Percentiles rank a stretch among this genome's conserved stretches.
These are phyloP conservation scores for Drosophila subobscura DNA, from an alignment of 1,140 invertebrate species.

Conservation along the genomic window DNA sequence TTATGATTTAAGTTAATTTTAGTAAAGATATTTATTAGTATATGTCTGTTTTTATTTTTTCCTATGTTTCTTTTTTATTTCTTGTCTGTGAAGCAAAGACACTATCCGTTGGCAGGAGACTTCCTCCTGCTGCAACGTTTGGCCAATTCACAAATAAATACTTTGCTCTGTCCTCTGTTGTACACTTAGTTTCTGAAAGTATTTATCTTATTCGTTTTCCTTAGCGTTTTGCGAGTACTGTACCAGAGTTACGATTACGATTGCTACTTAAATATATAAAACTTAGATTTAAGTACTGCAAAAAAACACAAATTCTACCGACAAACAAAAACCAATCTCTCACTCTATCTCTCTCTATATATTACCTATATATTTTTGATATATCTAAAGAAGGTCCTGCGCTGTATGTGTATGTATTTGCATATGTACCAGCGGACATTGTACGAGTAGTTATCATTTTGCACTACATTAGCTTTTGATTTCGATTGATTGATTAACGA, in stretches of 20 bases:
- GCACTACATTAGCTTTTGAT: slow-evolving; percentile 55
- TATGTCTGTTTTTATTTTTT: background rate
- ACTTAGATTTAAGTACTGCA: slow-evolving; percentile 41
- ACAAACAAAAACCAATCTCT: slow-evolving; percentile 77
- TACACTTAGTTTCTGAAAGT: slow-evolving; percentile 24
- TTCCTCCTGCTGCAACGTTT: slow-evolving; percentile 6
- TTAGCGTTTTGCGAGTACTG: slow-evolving; percentile 59
- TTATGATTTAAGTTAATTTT: slow-evolving; percentile 51
- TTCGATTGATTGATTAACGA: slow-evolving; percentile 79
- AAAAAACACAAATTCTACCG: slow-evolving; percentile 62
- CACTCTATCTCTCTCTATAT: slow-evolving; percentile 34
- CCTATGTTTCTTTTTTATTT: background rate
- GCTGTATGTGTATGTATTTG: slow-evolving; percentile 11
- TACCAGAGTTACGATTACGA: slow-evolving; percentile 52
- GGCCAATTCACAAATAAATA: slow-evolving; percentile 32
- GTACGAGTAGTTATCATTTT: slow-evolving; percentile 41
- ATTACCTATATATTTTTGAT: slow-evolving; percentile 4
- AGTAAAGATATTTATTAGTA: slow-evolving; percentile 2
- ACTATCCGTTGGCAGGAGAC: slow-evolving; percentile 2
- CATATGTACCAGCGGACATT: slow-evolving; percentile 12
- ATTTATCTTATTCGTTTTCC: slow-evolving; percentile 40
- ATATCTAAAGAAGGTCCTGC: slow-evolving; percentile 13
- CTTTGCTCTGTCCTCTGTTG: slow-evolving; percentile 25
- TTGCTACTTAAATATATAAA: slow-evolving; percentile 29
- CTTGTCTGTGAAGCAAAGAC: slow-evolving; percentile 5